Evolutionary conservation across 1,140 invertebrate species (phyloP).

Genomic region (Drosophila varians): DNA sequence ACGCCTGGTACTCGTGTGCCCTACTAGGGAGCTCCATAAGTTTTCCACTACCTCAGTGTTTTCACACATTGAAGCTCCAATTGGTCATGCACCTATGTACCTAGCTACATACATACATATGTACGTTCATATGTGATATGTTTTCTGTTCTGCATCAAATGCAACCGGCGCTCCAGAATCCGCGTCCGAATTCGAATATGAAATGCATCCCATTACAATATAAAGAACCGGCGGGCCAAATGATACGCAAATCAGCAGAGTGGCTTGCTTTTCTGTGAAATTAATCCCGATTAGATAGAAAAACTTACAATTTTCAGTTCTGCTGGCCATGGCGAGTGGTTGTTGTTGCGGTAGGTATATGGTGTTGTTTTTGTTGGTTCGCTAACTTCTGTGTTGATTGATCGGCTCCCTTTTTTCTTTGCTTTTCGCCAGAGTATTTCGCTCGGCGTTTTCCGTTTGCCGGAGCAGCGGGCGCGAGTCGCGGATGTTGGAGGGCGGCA

Average conservation of each 20-base stretch:
- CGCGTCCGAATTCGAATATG: neutral
- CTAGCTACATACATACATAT: conserved; percentile 11
- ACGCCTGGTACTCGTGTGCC: no score
- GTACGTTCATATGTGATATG: conserved; percentile 6
- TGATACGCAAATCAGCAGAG: neutral
- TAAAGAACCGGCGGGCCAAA: neutral
- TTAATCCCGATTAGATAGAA: neutral
- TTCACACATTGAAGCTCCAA: conserved; percentile 5
- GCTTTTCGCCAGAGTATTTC: neutral
- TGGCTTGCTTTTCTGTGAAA: neutral
- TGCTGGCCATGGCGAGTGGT: conserved; percentile 57
- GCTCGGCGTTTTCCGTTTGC: neutral
- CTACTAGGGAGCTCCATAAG: neutral
- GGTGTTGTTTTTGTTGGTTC: neutral
- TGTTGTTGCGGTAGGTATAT: conserved; percentile 2
- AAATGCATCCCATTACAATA: neutral
- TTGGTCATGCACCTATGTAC: conserved; percentile 8
- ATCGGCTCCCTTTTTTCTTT: conserved; percentile 2
- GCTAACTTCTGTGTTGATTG: conserved; percentile 18
- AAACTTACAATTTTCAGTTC: conserved; percentile 75
- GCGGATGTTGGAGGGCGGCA: conserved; percentile 4
- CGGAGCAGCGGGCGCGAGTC: neutral
- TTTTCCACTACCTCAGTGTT: neutral
- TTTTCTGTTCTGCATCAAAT: conserved; percentile 13
- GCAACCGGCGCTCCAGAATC: conserved; percentile 20